These are phyloP conservation scores for Acronicta aceris DNA, from an alignment of 2,888 invertebrate genomes.

Conservation along the genomic window DNA sequence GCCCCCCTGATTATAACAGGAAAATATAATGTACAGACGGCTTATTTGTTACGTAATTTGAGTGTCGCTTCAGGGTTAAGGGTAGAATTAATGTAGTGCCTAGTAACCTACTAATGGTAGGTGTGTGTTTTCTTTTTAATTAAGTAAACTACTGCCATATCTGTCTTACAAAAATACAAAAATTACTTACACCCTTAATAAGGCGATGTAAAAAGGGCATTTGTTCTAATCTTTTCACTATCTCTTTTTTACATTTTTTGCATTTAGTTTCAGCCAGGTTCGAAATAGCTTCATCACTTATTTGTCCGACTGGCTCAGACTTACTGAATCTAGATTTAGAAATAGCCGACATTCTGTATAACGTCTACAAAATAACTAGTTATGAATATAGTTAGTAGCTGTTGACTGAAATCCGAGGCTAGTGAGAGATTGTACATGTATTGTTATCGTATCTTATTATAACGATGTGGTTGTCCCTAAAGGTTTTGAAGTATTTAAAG, in stretches of 20 bases:
- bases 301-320: too few species aligned
- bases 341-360: not conserved
- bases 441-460: not conserved
- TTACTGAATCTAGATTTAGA: too few species aligned
- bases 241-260: too few species aligned
- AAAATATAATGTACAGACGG: conserved; percentile 16
- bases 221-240: too few species aligned
- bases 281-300: too few species aligned
- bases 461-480: not conserved
- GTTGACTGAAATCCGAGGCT: not conserved
- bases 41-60: conserved; percentile 35
- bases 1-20: conserved; percentile 22
- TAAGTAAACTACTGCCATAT: too few species aligned
- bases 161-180: too few species aligned
- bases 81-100: not conserved
- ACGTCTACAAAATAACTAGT: not conserved
- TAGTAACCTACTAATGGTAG: too few species aligned
- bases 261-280: too few species aligned
- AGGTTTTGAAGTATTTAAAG: not conserved
- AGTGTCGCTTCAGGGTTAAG: conserved; percentile 20
- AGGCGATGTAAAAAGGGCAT: too few species aligned
- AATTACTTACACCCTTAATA: too few species aligned
- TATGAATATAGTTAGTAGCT: not conserved
- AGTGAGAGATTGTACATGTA: not conserved
- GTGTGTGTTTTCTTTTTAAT: too few species aligned